A percentile compares a stretch with the other conserved stretches of the same genome.
Conservation (phyloP, 2,113 vertebrate genomes). For the Tachysurus fulvidraco region DNA sequence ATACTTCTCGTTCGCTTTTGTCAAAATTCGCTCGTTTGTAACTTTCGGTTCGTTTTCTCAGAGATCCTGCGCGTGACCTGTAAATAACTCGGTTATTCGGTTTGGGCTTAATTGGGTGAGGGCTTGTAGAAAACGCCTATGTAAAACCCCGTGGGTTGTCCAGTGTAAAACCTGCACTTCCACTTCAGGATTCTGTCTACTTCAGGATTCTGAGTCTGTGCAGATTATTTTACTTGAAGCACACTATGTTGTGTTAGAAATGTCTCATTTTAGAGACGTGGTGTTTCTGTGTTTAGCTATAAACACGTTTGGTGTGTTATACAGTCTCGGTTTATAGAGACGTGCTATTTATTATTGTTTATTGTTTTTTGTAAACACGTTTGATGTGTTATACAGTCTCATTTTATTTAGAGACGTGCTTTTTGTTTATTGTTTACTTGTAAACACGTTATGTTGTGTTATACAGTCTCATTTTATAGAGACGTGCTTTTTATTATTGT, state of each 20-base stretch:
- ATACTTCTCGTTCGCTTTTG: slow-evolving; percentile 70
- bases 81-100: slow-evolving; percentile 71
- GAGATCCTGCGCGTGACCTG: slow-evolving; percentile 69
- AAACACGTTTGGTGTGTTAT: background rate
- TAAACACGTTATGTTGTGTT: background rate
- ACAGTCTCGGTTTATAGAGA: background rate
- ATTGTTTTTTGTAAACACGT: slow-evolving; percentile 5
- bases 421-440: background rate
- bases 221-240: slow-evolving; percentile 64
- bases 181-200: slow-evolving; percentile 24
- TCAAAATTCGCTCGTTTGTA: slow-evolving; percentile 61
- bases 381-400: slow-evolving; percentile 5
- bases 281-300: slow-evolving; percentile 40
- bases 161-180: slow-evolving; percentile 66
- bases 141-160: slow-evolving; percentile 78
- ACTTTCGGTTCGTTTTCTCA: slow-evolving; percentile 63
- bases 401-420: background rate
- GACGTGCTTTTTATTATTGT: background rate
- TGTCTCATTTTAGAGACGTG: slow-evolving; percentile 68
- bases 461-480: background rate
- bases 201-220: slow-evolving; percentile 63
- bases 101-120: slow-evolving; percentile 66
- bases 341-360: background rate
- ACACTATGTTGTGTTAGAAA: slow-evolving; percentile 57
- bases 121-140: slow-evolving; percentile 72